A percentile compares a stretch with the other conserved stretches of the same genome.
Conservation (phyloP, 2,888 invertebrate genomes). For the Cerastis rubricosa region DNA sequence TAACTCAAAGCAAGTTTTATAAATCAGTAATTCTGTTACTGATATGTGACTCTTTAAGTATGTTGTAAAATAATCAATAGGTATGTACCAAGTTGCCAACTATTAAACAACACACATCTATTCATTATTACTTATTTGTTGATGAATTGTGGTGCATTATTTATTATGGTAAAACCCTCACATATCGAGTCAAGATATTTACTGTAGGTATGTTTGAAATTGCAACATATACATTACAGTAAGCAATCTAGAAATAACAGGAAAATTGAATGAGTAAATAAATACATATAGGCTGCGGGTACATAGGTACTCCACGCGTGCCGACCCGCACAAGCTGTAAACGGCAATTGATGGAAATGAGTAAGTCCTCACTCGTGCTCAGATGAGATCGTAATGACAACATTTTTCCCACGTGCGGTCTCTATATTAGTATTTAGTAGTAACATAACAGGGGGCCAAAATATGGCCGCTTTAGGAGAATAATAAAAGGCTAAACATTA, state of each 20-base stretch:
- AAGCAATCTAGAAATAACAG: constrained; percentile 37
- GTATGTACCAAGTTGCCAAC: background rate
- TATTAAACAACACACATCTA: background rate
- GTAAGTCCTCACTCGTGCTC: constrained; percentile 31
- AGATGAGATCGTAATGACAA: constrained; percentile 19
- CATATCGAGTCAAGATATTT: background rate
- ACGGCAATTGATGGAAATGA: constrained; percentile 42
- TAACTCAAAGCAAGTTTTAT: background rate
- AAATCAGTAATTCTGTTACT: background rate
- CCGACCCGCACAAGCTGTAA: constrained; percentile 7
- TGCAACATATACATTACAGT: background rate
- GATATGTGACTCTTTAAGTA: background rate
- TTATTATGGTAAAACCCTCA: background rate
- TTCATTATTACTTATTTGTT: background rate
- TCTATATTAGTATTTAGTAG: background rate
- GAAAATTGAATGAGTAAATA: constrained; percentile 15
- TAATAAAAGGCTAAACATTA: background rate
- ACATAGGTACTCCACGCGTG: background rate
- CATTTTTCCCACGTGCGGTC: constrained; percentile 20
- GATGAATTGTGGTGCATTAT: background rate
- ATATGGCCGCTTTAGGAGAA: background rate
- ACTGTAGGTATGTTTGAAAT: background rate
- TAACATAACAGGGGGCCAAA: background rate
- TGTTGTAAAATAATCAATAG: background rate
- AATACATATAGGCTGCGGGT: background rate